These are phyloP conservation scores for Heteromurus nitidus DNA, from an alignment of 2,888 invertebrate genomes.

Conservation along the genomic window DNA sequence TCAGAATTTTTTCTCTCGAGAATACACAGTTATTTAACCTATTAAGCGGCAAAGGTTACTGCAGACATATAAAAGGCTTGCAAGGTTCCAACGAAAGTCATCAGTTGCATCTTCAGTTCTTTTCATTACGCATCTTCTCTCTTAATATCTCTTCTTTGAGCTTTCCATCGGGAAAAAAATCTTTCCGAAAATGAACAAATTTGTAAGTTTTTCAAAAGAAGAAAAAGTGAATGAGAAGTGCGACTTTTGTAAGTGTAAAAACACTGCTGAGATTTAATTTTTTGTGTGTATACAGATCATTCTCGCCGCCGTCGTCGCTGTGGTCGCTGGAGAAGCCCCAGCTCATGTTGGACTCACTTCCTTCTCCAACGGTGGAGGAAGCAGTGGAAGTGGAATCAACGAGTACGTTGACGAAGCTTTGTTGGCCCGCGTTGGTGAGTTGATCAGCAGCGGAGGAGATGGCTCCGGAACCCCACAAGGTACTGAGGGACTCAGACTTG, in stretches of 20 bases:
- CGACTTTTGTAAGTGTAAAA: not conserved
- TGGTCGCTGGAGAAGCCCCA: conserved; percentile 71
- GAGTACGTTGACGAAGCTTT: conserved; percentile 72
- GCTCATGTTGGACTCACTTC: conserved; percentile 49
- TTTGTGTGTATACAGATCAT: conserved; percentile 57
- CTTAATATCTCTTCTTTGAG: conserved; percentile 10
- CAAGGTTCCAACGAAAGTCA: conserved; percentile 50
- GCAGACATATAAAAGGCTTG: conserved; percentile 56
- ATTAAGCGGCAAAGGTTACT: conserved; percentile 56
- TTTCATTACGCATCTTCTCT: conserved; percentile 31
- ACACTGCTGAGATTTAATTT: not conserved
- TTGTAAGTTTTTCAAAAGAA: conserved; percentile 58
- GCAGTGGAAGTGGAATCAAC: conserved; percentile 58
- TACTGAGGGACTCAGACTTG: conserved; percentile 64
- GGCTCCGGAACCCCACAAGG: conserved; percentile 60
- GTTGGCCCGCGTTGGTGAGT: conserved; percentile 70
- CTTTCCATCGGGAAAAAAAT: conserved; percentile 25
- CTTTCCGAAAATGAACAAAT: conserved; percentile 66
- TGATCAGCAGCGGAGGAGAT: conserved; percentile 67
- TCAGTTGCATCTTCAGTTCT: conserved; percentile 57
- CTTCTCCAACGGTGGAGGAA: conserved; percentile 5
- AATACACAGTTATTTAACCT: conserved; percentile 6
- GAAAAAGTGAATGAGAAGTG: not conserved
- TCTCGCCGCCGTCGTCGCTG: conserved; percentile 67
- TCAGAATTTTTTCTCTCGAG: not conserved